Conservation (phyloP, 2,888 invertebrate genomes). For the Gymnoscelis rufifasciata region DNA sequence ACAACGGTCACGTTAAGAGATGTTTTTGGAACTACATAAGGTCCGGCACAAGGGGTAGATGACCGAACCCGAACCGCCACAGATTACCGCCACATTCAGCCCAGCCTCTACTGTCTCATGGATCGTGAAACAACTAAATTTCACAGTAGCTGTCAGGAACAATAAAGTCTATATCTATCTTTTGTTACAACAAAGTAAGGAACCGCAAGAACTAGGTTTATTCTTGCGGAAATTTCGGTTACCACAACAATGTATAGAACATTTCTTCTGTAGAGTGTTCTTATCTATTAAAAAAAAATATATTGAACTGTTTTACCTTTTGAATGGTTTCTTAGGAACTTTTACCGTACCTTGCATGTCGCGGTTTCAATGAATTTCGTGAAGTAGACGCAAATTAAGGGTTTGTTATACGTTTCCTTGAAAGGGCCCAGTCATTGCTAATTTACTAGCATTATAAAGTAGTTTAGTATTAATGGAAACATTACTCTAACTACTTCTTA, state of each 20-base stretch:
- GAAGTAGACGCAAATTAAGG: background rate
- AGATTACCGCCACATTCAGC: too few relatives aligned
- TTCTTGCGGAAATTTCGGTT: background rate
- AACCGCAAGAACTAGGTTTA: background rate
- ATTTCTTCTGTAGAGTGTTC: background rate
- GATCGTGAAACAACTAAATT: too few relatives aligned
- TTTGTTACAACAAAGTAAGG: background rate
- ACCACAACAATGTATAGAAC: conserved; percentile 1
- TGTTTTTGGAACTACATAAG: too few relatives aligned
- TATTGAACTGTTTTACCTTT: background rate
- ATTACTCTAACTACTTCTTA: too few relatives aligned
- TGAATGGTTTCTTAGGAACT: background rate
- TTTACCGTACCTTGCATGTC: background rate
- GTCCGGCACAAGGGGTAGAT: too few relatives aligned
- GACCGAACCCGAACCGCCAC: too few relatives aligned
- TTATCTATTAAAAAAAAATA: background rate
- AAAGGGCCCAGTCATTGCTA: background rate
- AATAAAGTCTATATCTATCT: conserved; percentile 1
- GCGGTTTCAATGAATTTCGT: background rate
- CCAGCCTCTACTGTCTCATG: too few relatives aligned
- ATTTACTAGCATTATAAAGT: background rate
- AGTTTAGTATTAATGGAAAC: background rate
- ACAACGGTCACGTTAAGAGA: too few relatives aligned
- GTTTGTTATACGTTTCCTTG: conserved; percentile 1
- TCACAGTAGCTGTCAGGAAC: background rate